Evolutionary conservation across 2,888 invertebrate species (phyloP).

Genomic region (Mythimna ferrago): DNA sequence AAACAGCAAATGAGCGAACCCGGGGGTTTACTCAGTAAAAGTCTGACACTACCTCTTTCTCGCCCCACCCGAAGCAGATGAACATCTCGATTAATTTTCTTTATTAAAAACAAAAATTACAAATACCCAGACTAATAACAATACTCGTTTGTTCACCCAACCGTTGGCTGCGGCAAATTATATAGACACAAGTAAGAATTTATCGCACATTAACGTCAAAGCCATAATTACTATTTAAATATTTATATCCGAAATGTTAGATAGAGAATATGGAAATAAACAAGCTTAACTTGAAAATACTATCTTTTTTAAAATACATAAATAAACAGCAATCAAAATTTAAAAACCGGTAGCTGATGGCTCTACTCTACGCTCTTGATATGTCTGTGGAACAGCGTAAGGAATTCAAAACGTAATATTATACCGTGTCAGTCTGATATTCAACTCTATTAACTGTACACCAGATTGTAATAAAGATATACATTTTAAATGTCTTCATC

Average conservation of each 20-base stretch:
- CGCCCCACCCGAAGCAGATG: too few relatives aligned
- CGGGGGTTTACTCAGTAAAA: too few relatives aligned
- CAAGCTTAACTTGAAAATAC: conserved; percentile 29
- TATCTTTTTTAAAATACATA: conserved; percentile 8
- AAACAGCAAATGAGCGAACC: too few relatives aligned
- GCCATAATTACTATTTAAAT: conserved; percentile 20
- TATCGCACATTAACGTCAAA: conserved; percentile 34
- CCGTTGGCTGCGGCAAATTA: conserved; percentile 11
- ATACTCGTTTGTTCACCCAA: not conserved
- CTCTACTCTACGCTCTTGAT: conserved; percentile 30
- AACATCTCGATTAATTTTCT: too few relatives aligned
- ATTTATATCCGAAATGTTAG: not conserved
- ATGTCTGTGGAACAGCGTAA: conserved; percentile 40
- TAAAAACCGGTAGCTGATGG: conserved; percentile 49
- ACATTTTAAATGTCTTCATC: conserved; percentile 54
- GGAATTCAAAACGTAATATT: conserved; percentile 48
- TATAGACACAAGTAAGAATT: not conserved
- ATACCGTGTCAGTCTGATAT: conserved; percentile 51
- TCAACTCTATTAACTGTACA: conserved; percentile 45
- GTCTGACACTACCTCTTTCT: too few relatives aligned
- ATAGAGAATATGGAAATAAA: conserved; percentile 25
- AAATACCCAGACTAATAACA: not conserved
- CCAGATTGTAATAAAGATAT: conserved; percentile 57
- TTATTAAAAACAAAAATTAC: too few relatives aligned
- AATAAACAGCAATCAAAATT: conserved; percentile 18